Evolutionary conservation across 1,140 invertebrate genomes (phyloP).

Genomic region (Acromyrmex echinatior): DNA sequence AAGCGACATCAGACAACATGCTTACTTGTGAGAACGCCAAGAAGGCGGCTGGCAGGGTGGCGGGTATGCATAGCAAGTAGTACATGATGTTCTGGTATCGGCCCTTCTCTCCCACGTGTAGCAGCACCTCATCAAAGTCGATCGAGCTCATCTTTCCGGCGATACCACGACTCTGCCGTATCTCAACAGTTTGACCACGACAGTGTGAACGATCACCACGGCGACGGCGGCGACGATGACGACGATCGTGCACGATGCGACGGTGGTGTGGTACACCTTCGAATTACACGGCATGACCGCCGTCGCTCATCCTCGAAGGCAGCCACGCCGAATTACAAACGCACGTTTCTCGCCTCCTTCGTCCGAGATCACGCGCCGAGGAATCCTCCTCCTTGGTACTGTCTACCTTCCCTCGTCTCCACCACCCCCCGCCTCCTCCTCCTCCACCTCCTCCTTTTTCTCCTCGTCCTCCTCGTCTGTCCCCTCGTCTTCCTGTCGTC

Average conservation of each 20-base stretch:
- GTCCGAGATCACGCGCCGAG: constrained; percentile 27
- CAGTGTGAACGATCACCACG: constrained; percentile 38
- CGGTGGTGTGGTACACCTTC: constrained; percentile 69
- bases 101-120: constrained; percentile 90
- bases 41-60: constrained; percentile 90
- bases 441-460: constrained; percentile 17
- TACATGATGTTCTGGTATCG: constrained; percentile 91
- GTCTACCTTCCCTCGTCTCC: not conserved
- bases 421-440: constrained; percentile 11
- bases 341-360: constrained; percentile 42
- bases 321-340: constrained; percentile 46
- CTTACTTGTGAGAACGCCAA: constrained; percentile 90
- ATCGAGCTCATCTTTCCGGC: constrained; percentile 86
- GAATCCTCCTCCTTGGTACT: constrained; percentile 36
- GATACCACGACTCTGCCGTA: constrained; percentile 60
- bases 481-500: constrained; percentile 15
- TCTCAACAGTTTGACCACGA: constrained; percentile 50
- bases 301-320: constrained; percentile 66
- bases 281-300: constrained; percentile 76
- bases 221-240: constrained; percentile 31
- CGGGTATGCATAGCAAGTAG: constrained; percentile 90
- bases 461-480: constrained; percentile 15
- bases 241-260: constrained; percentile 62
- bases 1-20: not conserved
- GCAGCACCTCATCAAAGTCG: constrained; percentile 90